Evolutionary conservation across 2,888 invertebrate genomes (phyloP).

Genomic region (Liposcelis brunnea): DNA sequence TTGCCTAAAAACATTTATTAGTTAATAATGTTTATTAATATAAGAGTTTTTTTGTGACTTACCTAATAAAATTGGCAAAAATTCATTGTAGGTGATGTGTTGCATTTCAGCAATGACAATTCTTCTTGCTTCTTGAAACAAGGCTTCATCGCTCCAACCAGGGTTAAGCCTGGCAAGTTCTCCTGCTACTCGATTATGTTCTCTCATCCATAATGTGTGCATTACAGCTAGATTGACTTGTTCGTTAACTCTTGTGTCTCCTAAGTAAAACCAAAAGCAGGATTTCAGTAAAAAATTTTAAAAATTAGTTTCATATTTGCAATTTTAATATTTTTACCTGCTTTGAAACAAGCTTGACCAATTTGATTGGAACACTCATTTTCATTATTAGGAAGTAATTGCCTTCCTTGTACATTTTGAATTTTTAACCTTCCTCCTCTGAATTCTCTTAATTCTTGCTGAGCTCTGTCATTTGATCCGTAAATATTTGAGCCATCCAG

Average conservation of each 20-base stretch:
- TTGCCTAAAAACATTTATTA: conserved; percentile 29
- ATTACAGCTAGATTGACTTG: conserved; percentile 28
- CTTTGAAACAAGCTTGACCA: conserved; percentile 47
- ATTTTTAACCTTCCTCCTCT: conserved; percentile 42
- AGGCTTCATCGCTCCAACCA: conserved; percentile 30
- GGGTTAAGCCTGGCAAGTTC: conserved; percentile 24
- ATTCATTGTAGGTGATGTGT: conserved; percentile 32
- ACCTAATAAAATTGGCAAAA: conserved; percentile 29
- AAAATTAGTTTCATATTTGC: conserved; percentile 13
- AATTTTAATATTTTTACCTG: conserved; percentile 29
- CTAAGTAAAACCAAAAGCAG: conserved; percentile 17
- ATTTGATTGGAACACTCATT: conserved; percentile 43
- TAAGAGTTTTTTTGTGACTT: no score
- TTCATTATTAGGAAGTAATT: conserved; percentile 45
- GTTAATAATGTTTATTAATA: no score
- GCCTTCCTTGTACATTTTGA: conserved; percentile 45
- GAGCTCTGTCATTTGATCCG: conserved; percentile 43
- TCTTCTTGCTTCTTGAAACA: conserved; percentile 31
- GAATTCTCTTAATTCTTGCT: conserved; percentile 37
- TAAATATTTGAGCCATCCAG: conserved; percentile 59
- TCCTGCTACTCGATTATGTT: conserved; percentile 32
- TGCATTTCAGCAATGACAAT: conserved; percentile 31
- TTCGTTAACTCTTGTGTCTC: conserved; percentile 29
- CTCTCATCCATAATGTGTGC: conserved; percentile 32
- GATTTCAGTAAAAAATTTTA: conserved; percentile 3